Percentiles rank a stretch among this genome's conserved stretches.
Evolutionary conservation across 2,797 vertebrate species (phyloP).

Genomic region (Myotis daubentonii): DNA sequence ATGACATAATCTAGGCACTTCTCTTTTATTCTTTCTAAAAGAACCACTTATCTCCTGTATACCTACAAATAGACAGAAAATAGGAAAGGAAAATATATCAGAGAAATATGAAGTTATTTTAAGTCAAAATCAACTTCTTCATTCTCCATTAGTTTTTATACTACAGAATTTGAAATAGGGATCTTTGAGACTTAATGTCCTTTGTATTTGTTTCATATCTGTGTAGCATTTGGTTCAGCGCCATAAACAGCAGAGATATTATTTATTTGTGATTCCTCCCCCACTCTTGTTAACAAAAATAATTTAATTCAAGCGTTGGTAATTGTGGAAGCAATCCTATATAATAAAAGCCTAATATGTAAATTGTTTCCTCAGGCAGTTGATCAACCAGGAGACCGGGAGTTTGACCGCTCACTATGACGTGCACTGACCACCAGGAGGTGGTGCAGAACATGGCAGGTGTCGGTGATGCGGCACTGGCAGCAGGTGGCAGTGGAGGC

Average conservation of each 20-base stretch:
- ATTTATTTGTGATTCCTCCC: not conserved
- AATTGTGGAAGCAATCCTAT: conserved; percentile 2
- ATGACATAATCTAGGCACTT: not conserved
- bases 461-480: fast-evolving
- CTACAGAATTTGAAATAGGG: not conserved
- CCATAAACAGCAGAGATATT: not conserved
- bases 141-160: not conserved
- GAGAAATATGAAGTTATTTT: not conserved
- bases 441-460: no score
- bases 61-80: not conserved
- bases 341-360: no score
- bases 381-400: no score
- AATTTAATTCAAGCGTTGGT: conserved; percentile 38
- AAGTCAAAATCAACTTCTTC: not conserved
- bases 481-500: no score
- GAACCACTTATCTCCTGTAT: not conserved
- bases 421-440: no score
- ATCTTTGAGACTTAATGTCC: not conserved
- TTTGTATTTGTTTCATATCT: not conserved
- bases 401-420: no score
- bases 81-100: not conserved
- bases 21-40: not conserved
- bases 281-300: not conserved
- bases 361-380: no score
- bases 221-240: not conserved